Conservation (phyloP, 2,888 invertebrate genomes). For the Cataglyphis cursor region DNA sequence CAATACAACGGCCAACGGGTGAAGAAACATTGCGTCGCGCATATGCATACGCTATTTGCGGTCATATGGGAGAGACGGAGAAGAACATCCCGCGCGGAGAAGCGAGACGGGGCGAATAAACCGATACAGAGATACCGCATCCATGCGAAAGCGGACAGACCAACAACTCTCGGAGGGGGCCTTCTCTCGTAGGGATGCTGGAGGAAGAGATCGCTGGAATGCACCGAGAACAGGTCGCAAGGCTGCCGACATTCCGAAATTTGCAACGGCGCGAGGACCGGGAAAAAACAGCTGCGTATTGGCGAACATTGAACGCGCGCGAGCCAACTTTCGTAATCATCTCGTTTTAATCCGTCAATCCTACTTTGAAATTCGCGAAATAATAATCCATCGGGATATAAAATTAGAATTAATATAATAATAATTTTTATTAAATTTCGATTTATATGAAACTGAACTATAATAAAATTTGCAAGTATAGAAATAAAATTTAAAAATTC, state of each 20-base stretch:
- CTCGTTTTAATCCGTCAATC: slow-evolving; percentile 11
- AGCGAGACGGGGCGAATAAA: slow-evolving; percentile 63
- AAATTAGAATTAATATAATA: not conserved
- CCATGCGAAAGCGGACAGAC: slow-evolving; percentile 72
- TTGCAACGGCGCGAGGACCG: slow-evolving; percentile 76
- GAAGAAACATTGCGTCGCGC: slow-evolving; percentile 67
- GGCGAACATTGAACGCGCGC: slow-evolving; percentile 33
- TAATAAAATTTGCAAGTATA: not conserved
- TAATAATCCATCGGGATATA: not conserved
- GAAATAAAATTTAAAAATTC: not conserved
- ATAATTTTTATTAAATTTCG: not conserved
- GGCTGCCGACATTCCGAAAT: slow-evolving; percentile 84
- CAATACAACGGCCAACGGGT: slow-evolving; percentile 20
- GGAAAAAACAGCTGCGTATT: slow-evolving; percentile 29
- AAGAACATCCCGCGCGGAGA: slow-evolving; percentile 5
- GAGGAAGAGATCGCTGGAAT: slow-evolving; percentile 77
- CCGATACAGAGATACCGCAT: slow-evolving; percentile 73
- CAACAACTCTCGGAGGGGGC: slow-evolving; percentile 72
- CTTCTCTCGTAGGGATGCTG: slow-evolving; percentile 70
- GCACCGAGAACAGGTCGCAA: slow-evolving; percentile 83
- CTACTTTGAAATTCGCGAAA: slow-evolving; percentile 4
- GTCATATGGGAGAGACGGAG: slow-evolving; percentile 57
- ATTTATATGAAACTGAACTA: not conserved
- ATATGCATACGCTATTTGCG: slow-evolving; percentile 74
- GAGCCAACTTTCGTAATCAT: slow-evolving; percentile 9